Evolutionary conservation across 1,140 invertebrate species (phyloP), one percentile per base, ranked within the genome.

Genomic region (Helicoverpa armigera): DNA sequence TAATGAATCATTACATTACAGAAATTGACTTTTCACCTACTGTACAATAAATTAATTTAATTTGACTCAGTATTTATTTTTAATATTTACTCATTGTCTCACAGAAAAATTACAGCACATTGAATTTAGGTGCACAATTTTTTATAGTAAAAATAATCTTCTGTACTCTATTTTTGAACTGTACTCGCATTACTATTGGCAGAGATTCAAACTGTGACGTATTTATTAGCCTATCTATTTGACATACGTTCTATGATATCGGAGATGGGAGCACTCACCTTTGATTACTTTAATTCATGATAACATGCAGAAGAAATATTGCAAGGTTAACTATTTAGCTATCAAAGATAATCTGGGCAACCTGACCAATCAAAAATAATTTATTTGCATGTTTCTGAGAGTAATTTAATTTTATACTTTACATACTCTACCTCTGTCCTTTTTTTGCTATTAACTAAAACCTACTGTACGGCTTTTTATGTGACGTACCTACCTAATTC

Each of bases 121-220:
- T 35, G 7, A 35, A 35, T 43, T 23, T 23, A 1, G 29, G 13
- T 63, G 60, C 56, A 58, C 5, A 58, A 18, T 23, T 58, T 58
- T 58, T 58, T 58, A 35, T 43, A 16, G 43, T n/a, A 54, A 43
- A 43, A 43, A 43, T 43, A 7, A 23, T 58, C 18, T 50, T 48
- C 73, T 3, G 50, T 61, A 61, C n/a, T 75, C 73, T 76, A 76
- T 76, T 76, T 76, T 63, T 11, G 61, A 43, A 5, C 23, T 29
- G 12, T 29, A 69, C 67, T 69, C 35, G 58, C 74, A 65, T 12
- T 65, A 77, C 29, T 65, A 65, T 77, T 77, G 74, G 74, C 74
- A 77, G 2, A 65, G 61, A 16, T 65, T 65, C 74, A 77, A 77
- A 31, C 18, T 29, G 53, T 61, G 35, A 53, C 48, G 35, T 63